Evolutionary conservation across 2,113 vertebrate genomes (phyloP), one percentile per base, ranked within the genome.

Genomic region (Pyxicephalus adspersus): DNA sequence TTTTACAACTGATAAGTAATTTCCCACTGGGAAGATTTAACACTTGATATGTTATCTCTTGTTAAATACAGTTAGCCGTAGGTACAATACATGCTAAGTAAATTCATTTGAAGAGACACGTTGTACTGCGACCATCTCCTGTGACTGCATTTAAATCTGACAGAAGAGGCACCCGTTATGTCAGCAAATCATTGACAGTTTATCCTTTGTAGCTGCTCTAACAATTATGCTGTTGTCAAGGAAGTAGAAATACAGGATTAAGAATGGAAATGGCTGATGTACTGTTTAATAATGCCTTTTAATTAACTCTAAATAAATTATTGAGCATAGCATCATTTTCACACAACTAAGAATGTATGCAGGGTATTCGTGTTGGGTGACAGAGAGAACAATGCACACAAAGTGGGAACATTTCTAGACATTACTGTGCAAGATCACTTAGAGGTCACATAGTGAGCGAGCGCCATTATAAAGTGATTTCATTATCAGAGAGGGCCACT

Each of bases 261-360:
- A 4, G 38, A 38, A 52, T 25, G 54, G n/a, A 71, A 81, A 64
- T 54, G 23, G 45, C 45, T 23, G 58, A 64, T 64, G 45, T 74
- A 54, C 26, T 80, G 23, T 63, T 72, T 80, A 71, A 63, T 81
- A 81, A 73, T 74, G 68, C 16, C 68, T 81, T 71, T 81, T 74
- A 81, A 81, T 73, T 81, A 81, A 74, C 68, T 71, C 67, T 81
- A 81, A 81, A 81, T 73, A 81, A 57, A 73, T 81, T 65, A 74
- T 74, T 73, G 79, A 73, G 74, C 71, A 28, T 19, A 57, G 58
- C 63, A 22, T 81, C 60, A 81, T 64, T 72, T 81, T 81, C 51
- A 65, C 65, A 26, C 45, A 34, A 25, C 28, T 28, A 23, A 16
- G 57, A 52, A 22, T 64, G 22, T 64, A 81, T 73, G 68, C 60